Percentiles rank a stretch among this genome's conserved stretches.
phyloP scores from a whole-genome alignment of 2,888 invertebrate genomes.

The Boloria euphrosyne region DNA sequence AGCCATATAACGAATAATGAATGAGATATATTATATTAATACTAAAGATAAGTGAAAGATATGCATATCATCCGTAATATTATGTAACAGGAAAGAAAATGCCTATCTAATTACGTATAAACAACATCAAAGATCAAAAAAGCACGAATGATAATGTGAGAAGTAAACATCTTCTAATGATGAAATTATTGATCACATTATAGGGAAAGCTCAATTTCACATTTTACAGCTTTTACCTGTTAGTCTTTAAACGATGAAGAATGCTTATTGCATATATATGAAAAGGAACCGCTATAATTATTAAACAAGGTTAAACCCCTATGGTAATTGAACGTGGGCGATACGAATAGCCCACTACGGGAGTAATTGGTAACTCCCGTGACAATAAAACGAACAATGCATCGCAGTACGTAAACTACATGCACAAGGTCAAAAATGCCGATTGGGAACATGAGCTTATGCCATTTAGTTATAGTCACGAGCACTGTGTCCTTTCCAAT shows the following conservation, averaged over 20 bases:
- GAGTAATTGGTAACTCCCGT: conserved; percentile 58
- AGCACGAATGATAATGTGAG: background rate
- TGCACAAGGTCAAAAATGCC: conserved; percentile 54
- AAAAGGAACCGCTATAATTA: conserved; percentile 34
- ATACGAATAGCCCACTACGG: conserved; percentile 50
- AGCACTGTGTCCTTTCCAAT: conserved; percentile 43
- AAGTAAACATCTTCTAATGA: conserved; percentile 4
- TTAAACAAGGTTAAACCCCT: conserved; percentile 44
- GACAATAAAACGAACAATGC: conserved; percentile 54
- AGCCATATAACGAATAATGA: no score
- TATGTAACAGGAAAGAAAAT: background rate
- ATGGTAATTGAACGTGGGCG: conserved; percentile 60
- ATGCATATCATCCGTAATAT: background rate
- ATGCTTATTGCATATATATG: background rate
- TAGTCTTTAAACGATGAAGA: conserved; percentile 6
- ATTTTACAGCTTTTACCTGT: background rate
- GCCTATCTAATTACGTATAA: background rate
- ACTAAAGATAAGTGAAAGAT: background rate
- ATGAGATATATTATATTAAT: background rate
- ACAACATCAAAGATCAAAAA: background rate
- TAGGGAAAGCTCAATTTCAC: conserved; percentile 14
- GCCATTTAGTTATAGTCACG: conserved; percentile 47
- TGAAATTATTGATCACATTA: conserved; percentile 11
- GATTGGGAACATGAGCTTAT: conserved; percentile 33
- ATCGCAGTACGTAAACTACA: conserved; percentile 47